A percentile compares a stretch with the other conserved stretches of the same genome.
These are phyloP conservation scores for Melanotaenia duboulayi DNA, from an alignment of 2,113 vertebrate genomes.

Conservation along the genomic window DNA sequence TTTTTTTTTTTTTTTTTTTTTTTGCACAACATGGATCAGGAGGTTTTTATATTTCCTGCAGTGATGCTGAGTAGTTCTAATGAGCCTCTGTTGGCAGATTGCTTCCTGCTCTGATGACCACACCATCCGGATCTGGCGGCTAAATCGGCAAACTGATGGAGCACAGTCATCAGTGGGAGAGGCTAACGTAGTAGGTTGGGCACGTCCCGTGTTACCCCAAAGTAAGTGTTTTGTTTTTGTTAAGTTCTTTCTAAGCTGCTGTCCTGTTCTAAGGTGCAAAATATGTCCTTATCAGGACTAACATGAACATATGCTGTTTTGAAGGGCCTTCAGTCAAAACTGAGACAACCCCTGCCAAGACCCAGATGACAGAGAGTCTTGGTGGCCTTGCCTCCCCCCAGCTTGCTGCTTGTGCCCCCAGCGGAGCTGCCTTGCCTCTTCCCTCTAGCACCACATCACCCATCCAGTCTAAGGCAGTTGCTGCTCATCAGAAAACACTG, in stretches of 20 bases:
- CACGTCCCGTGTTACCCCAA: conserved; percentile 77
- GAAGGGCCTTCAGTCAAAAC: conserved; percentile 47
- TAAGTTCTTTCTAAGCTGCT: not conserved
- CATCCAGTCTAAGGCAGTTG: conserved; percentile 51
- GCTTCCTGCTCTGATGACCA: conserved; percentile 98
- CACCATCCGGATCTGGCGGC: conserved; percentile 92
- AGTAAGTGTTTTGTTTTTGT: conserved; percentile 20
- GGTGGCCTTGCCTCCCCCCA: conserved; percentile 82
- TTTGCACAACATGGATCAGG: not conserved
- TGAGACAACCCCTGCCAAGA: conserved; percentile 86
- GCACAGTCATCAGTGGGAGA: conserved; percentile 73
- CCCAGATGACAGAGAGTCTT: conserved; percentile 62
- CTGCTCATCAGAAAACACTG: conserved; percentile 69
- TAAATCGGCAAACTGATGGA: conserved; percentile 77
- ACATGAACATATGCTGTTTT: conserved; percentile 2
- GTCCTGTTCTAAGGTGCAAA: not conserved
- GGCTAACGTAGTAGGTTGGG: conserved; percentile 86
- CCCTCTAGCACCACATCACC: conserved; percentile 85
- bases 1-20: not conserved
- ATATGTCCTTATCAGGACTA: conserved; percentile 9
- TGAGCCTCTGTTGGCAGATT: conserved; percentile 83
- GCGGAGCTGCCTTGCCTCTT: conserved; percentile 87
- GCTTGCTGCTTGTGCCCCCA: conserved; percentile 86
- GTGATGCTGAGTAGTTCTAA: conserved; percentile 27
- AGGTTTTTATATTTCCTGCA: not conserved